A percentile compares a stretch with the other conserved stretches of the same genome.
Evolutionary conservation across 2,888 invertebrate species (phyloP).

Genomic region (Ormyrus pomaceus): DNA sequence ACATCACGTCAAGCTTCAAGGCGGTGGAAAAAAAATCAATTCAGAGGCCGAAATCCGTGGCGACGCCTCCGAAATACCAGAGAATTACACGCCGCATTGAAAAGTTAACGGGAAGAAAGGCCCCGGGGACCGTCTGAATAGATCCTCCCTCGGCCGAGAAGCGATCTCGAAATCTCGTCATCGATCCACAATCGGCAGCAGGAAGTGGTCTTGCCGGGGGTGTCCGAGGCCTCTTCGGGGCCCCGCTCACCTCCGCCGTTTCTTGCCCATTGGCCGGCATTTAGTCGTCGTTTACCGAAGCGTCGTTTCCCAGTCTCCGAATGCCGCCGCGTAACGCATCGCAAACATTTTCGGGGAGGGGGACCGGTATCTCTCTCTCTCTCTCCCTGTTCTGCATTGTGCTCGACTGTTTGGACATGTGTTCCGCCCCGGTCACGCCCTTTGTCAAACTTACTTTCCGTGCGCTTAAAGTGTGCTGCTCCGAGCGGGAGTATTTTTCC

Average conservation of each 20-base stretch:
- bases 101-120: too few species aligned
- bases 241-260: slow-evolving; percentile 58
- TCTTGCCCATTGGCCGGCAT: slow-evolving; percentile 66
- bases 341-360: slow-evolving; percentile 71
- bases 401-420: slow-evolving; percentile 74
- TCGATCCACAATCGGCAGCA: too few species aligned
- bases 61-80: too few species aligned
- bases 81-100: too few species aligned
- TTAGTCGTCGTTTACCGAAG: slow-evolving; percentile 65
- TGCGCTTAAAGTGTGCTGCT: slow-evolving; percentile 62
- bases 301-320: slow-evolving; percentile 63
- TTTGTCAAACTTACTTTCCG: slow-evolving; percentile 73
- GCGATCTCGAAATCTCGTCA: too few species aligned
- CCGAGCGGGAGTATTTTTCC: too few species aligned
- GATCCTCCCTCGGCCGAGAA: too few species aligned
- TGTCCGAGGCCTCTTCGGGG: neutral
- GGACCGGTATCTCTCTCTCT: slow-evolving; percentile 1
- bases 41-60: too few species aligned
- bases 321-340: slow-evolving; percentile 71
- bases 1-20: too few species aligned
- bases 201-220: too few species aligned
- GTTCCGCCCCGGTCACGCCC: slow-evolving; percentile 75
- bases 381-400: slow-evolving; percentile 66
- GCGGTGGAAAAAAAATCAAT: too few species aligned
- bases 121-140: too few species aligned